These are phyloP conservation scores for Cisticola juncidis DNA, from an alignment of 2,113 vertebrate species.

Conservation along the genomic window DNA sequence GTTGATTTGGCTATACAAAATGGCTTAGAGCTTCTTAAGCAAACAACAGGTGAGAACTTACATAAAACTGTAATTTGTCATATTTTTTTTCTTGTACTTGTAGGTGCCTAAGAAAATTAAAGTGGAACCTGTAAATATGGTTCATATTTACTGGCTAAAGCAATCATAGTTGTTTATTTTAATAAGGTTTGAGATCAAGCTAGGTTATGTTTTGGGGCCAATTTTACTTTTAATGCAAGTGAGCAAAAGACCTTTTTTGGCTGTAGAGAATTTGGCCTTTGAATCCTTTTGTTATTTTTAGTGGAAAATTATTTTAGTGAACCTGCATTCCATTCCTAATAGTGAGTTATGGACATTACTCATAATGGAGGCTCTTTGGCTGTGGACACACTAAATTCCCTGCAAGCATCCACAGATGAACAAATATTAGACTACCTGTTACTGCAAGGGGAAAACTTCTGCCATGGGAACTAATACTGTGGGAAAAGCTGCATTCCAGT, in stretches of 20 bases:
- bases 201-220: not conserved
- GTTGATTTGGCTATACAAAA: conserved; percentile 92
- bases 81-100: not conserved
- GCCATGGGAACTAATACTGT: not conserved
- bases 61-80: not conserved
- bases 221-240: not conserved
- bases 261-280: not conserved
- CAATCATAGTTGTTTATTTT: not conserved
- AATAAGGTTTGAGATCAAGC: not conserved
- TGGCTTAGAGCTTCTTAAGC: conserved; percentile 94
- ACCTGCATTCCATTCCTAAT: conserved; percentile 58
- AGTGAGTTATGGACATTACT: conserved; percentile 46
- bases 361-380: conserved; percentile 29
- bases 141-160: not conserved
- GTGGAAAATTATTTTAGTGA: conserved; percentile 44
- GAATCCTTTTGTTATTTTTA: conserved; percentile 49
- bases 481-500: conserved; percentile 10
- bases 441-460: not conserved
- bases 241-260: not conserved
- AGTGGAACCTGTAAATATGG: not conserved
- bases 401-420: not conserved
- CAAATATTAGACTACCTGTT: not conserved
- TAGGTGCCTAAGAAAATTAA: not conserved
- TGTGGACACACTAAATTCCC: not conserved
- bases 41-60: conserved; percentile 88